Evolutionary conservation across 1,140 invertebrate genomes (phyloP), one percentile per base, ranked within the genome.

Genomic region (Semibalanus balanoides): DNA sequence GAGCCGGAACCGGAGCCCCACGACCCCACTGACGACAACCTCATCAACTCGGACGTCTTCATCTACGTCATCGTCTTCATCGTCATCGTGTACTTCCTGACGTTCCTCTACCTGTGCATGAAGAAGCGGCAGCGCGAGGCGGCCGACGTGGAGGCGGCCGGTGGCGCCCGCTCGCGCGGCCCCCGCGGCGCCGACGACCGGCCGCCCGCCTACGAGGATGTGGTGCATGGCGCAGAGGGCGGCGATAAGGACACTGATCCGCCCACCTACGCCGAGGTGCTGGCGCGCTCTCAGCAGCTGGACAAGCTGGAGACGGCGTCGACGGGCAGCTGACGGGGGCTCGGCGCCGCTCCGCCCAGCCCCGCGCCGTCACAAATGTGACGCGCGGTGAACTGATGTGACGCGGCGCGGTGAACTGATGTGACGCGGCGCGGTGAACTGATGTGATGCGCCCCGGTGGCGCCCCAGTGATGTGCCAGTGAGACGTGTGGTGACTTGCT

Each of bases 11-110:
- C 51, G 14, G 51, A 64, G 35, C 35, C 35, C 11, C 14, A 19
- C 51, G 51, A 64, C 11, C 51, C 14, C 14, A 1, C 51, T 25
- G 51, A 64, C 7, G 51, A 64, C 1, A 64, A 64, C 51, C 51
- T 64, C 51, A 64, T 64, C 51, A 64, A 64, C 51, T 64, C 51
- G 51, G 51, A 64, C 51, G 51, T 64, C 51, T 64, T 64, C 51
- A 64, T 64, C 51, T 64, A 64, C 22, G 51, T 64, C 51, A 64
- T 64, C 22, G 51, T 64, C 1, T 64, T 64, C 51, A 64, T 64
- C 51, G 51, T 64, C 14, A 64, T 64, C 22, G 51, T 64, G 11
- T 64, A 64, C 51, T 64, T 64, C 22, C 51, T 64, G 51, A 64
- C 51, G 22, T 64, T 64, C 51, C 51, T 64, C 51, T 64, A 64